Conservation (phyloP, 2,113 vertebrate species). For the Colius striatus region DNA sequence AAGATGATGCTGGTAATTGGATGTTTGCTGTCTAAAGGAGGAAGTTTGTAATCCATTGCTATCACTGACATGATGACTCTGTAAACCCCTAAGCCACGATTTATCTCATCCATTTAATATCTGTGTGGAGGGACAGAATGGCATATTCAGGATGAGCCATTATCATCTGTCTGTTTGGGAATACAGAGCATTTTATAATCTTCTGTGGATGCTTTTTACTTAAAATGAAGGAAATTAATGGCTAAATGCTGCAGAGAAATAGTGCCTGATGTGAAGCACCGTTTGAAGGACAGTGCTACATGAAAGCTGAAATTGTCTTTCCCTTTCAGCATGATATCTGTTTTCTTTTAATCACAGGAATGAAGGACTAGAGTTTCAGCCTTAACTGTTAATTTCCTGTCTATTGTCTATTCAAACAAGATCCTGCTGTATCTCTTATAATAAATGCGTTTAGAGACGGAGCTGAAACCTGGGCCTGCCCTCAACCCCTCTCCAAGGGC, state of each 20-base stretch:
- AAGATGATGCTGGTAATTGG: slow-evolving; percentile 51
- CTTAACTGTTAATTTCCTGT: slow-evolving; percentile 67
- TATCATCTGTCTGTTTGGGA: slow-evolving; percentile 39
- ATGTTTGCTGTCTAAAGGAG: slow-evolving; percentile 51
- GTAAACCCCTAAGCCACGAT: slow-evolving; percentile 1
- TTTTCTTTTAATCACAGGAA: slow-evolving; percentile 67
- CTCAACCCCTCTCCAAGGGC: background rate
- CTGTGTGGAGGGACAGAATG: slow-evolving; percentile 10
- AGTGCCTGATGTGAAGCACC: background rate
- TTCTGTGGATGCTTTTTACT: slow-evolving; percentile 28
- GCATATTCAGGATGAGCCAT: slow-evolving; percentile 50
- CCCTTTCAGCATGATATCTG: slow-evolving; percentile 54
- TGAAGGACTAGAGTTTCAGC: slow-evolving; percentile 46
- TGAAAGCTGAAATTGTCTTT: slow-evolving; percentile 42
- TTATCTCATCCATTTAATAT: slow-evolving; percentile 61
- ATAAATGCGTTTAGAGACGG: background rate
- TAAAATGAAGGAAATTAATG: slow-evolving; percentile 51
- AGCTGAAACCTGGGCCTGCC: background rate
- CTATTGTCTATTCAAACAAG: slow-evolving; percentile 50
- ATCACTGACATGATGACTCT: background rate
- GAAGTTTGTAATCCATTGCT: slow-evolving; percentile 55
- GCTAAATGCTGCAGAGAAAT: slow-evolving; percentile 37
- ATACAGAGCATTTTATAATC: slow-evolving; percentile 21
- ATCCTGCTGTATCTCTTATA: slow-evolving; percentile 23
- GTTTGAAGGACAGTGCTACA: slow-evolving; percentile 23